These are phyloP conservation scores for Baronia brevicornis DNA, from an alignment of 2,888 invertebrate genomes.

Conservation along the genomic window DNA sequence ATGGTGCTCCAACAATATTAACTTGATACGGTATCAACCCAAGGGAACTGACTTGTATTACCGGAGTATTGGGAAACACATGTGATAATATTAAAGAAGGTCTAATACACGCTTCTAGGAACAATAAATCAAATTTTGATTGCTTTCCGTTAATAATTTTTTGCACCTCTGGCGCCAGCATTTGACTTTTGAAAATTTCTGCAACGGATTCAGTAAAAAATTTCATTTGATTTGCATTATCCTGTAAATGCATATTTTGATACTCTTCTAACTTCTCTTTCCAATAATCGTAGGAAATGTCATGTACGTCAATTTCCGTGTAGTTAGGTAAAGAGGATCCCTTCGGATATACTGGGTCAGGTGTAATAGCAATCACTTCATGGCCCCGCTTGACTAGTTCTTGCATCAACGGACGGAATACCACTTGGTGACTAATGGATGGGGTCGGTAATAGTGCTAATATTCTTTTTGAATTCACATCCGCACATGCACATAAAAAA, in stretches of 20 bases:
- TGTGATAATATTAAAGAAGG: constrained; percentile 4
- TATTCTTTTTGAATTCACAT: no score
- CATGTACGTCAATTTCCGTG: constrained; percentile 45
- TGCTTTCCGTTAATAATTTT: constrained; percentile 20
- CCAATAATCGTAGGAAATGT: constrained; percentile 29
- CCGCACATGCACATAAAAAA: no score
- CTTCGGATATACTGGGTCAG: constrained; percentile 43
- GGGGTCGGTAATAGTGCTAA: constrained; percentile 46
- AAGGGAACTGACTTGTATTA: constrained; percentile 34
- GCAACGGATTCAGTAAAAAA: background rate
- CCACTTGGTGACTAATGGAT: constrained; percentile 61
- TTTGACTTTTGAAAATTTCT: constrained; percentile 18
- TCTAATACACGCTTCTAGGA: background rate
- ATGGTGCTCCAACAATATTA: constrained; percentile 24
- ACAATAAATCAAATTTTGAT: constrained; percentile 9
- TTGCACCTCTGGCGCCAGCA: constrained; percentile 21
- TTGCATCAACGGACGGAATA: constrained; percentile 44
- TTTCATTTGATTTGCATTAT: constrained; percentile 11
- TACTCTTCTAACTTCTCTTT: constrained; percentile 4
- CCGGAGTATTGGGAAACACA: constrained; percentile 33
- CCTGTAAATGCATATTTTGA: no score
- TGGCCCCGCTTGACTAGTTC: constrained; percentile 59
- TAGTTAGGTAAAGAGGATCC: constrained; percentile 38
- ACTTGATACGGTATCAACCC: constrained; percentile 19
- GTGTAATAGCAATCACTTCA: constrained; percentile 50